These are phyloP conservation scores for Callinectes sapidus DNA, from an alignment of 2,888 invertebrate genomes.

Conservation along the genomic window DNA sequence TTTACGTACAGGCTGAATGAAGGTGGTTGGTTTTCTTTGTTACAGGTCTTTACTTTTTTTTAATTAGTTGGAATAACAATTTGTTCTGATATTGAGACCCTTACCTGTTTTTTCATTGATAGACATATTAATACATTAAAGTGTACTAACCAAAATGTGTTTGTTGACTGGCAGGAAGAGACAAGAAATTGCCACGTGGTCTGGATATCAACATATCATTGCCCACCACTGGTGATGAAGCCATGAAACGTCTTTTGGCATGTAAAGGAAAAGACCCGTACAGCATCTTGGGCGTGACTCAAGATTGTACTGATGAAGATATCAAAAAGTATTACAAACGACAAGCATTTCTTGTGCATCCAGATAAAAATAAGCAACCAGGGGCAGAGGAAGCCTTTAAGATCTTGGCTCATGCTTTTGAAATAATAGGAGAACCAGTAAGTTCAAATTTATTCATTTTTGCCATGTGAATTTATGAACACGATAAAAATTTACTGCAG, in stretches of 20 bases:
- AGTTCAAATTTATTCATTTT: constrained; percentile 74
- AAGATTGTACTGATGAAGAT: constrained; percentile 85
- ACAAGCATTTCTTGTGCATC: constrained; percentile 95
- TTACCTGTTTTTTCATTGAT: too few relatives aligned
- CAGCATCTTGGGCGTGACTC: constrained; percentile 91
- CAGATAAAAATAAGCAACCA: constrained; percentile 95
- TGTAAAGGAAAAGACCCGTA: constrained; percentile 98
- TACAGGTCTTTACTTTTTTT: too few relatives aligned
- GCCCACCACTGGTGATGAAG: constrained; percentile 94
- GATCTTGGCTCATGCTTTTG: constrained; percentile 95
- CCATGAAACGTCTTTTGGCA: constrained; percentile 92
- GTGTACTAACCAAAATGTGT: neutral
- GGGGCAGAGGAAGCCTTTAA: constrained; percentile 98
- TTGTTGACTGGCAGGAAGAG: constrained; percentile 39
- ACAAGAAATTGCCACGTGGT: constrained; percentile 75
- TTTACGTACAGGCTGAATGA: too few relatives aligned
- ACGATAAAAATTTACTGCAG: neutral
- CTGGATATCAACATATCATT: constrained; percentile 85
- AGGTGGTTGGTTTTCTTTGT: too few relatives aligned
- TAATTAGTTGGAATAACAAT: too few relatives aligned
- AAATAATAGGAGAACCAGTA: constrained; percentile 93
- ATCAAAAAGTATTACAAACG: constrained; percentile 95
- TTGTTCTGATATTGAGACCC: too few relatives aligned
- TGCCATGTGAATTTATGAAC: neutral
- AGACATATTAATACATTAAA: too few relatives aligned